These are phyloP conservation scores for Parnassius apollo DNA, from an alignment of 2,888 invertebrate genomes.

Conservation along the genomic window DNA sequence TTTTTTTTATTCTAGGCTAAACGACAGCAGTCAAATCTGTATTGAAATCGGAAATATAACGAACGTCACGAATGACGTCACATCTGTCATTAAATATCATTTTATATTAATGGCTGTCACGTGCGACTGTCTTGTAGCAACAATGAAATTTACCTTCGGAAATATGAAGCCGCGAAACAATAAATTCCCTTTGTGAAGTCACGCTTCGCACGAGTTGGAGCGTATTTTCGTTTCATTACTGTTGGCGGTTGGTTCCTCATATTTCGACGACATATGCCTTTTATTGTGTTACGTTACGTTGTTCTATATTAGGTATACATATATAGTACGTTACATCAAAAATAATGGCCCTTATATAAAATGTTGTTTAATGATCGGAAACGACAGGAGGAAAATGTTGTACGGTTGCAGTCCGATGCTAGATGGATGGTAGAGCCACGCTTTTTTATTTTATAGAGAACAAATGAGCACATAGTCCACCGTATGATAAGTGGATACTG, in stretches of 20 bases:
- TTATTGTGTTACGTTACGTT: conserved; percentile 4
- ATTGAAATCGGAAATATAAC: neutral
- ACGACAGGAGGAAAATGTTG: too few species aligned
- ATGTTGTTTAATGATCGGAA: too few species aligned
- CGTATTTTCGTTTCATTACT: conserved; percentile 22
- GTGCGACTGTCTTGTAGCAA: conserved; percentile 6
- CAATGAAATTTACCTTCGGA: conserved; percentile 9
- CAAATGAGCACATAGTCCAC: too few species aligned
- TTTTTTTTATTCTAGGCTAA: too few species aligned
- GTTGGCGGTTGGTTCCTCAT: conserved; percentile 13
- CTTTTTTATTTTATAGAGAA: too few species aligned
- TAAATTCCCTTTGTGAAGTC: conserved; percentile 16
- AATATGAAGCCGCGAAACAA: conserved; percentile 15
- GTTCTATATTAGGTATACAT: too few species aligned
- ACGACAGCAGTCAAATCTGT: neutral
- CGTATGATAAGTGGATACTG: too few species aligned
- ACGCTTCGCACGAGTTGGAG: neutral
- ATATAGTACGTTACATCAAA: too few species aligned
- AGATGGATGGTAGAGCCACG: too few species aligned
- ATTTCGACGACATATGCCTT: conserved; percentile 12
- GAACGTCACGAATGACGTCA: neutral
- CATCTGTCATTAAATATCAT: conserved; percentile 12
- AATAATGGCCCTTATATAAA: too few species aligned
- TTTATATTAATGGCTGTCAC: conserved; percentile 1
- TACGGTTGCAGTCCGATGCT: too few species aligned